A percentile compares a stretch with the other conserved stretches of the same genome.
phyloP scores from a whole-genome alignment of 2,797 vertebrate genomes.

The Knipowitschia caucasica region DNA sequence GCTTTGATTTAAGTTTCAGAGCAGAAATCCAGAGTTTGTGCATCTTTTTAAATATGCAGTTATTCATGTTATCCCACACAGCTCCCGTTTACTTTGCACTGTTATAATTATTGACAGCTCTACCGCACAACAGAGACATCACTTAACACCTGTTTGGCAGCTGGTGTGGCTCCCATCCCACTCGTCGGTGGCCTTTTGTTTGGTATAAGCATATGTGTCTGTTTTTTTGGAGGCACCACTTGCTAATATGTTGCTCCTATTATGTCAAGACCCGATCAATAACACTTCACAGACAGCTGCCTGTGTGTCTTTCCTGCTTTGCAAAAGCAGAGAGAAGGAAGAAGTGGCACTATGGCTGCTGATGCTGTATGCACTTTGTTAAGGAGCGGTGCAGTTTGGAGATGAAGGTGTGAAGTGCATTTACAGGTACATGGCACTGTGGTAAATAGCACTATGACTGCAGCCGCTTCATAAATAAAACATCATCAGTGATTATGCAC shows the following conservation, averaged over 20 bases:
- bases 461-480: not conserved
- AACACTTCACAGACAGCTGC: slow-evolving; percentile 2
- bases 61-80: slow-evolving; percentile 7
- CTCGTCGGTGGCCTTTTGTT: slow-evolving; percentile 14
- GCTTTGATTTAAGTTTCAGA: not conserved
- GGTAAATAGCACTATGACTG: not conserved
- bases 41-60: slow-evolving; percentile 5
- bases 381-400: not conserved
- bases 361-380: not conserved
- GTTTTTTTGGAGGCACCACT: slow-evolving; percentile 18
- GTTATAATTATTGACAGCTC: slow-evolving; percentile 15
- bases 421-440: slow-evolving; percentile 4
- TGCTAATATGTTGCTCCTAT: not conserved
- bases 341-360: not conserved
- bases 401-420: slow-evolving; percentile 6
- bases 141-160: slow-evolving; percentile 21
- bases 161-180: slow-evolving; percentile 14
- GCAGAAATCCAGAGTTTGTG: slow-evolving; percentile 3
- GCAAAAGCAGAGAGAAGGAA: not conserved
- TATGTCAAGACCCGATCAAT: slow-evolving; percentile 10
- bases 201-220: slow-evolving; percentile 8
- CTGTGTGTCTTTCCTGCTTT: not conserved
- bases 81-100: not conserved
- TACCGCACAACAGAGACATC: not conserved
- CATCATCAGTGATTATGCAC: not conserved